Percentiles rank a stretch among this genome's conserved stretches.
phyloP scores from a whole-genome alignment of 2,113 vertebrate genomes.

The Tragelaphus imberbis region DNA sequence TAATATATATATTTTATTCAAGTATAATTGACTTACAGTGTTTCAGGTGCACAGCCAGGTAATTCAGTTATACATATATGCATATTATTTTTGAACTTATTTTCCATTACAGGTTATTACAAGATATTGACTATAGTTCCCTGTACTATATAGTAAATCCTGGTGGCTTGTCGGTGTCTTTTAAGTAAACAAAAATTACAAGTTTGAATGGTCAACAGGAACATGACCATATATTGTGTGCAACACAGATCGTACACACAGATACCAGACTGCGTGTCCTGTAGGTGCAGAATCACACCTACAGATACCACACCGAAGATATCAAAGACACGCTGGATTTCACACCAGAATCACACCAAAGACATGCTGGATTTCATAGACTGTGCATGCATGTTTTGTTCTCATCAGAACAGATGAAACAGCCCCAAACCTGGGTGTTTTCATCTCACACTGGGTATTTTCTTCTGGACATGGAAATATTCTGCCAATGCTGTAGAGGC shows the following conservation, averaged over 20 bases:
- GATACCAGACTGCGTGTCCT: accelerated
- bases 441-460: neutral
- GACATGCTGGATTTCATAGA: neutral
- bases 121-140: neutral
- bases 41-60: neutral
- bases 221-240: accelerated
- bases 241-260: too few relatives aligned
- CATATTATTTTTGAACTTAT: neutral
- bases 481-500: neutral
- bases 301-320: neutral
- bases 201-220: neutral
- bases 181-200: neutral
- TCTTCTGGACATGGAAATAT: neutral
- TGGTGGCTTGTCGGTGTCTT: neutral
- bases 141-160: neutral
- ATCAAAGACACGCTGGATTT: accelerated
- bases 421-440: neutral
- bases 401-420: neutral
- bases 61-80: neutral
- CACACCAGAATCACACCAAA: neutral
- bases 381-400: neutral
- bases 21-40: neutral
- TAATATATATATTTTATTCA: neutral
- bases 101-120: neutral
- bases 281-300: neutral